Evolutionary conservation across 1,140 invertebrate genomes (phyloP).

Genomic region (Lordiphosa collinella): DNA sequence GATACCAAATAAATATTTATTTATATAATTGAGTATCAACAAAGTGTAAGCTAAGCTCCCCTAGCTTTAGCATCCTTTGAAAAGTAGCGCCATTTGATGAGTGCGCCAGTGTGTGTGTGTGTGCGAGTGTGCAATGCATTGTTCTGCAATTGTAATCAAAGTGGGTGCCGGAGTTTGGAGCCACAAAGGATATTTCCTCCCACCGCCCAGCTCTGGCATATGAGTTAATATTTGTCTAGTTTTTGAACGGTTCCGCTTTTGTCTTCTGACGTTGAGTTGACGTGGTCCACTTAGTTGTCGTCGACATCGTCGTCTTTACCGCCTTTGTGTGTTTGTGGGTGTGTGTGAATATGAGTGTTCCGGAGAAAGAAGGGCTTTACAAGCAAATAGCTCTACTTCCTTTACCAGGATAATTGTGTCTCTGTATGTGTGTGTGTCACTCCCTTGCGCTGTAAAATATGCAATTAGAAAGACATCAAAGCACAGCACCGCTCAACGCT

Average conservation of each 20-base stretch:
- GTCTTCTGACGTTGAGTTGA: constrained; percentile 41
- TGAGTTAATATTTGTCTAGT: constrained; percentile 76
- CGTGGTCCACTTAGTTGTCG: constrained; percentile 43
- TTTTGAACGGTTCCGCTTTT: constrained; percentile 64
- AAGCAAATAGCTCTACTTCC: constrained; percentile 67
- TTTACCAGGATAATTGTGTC: constrained; percentile 46
- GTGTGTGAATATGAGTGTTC: not conserved
- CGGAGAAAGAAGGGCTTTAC: constrained; percentile 16
- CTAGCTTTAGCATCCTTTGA: constrained; percentile 20
- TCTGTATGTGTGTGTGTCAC: constrained; percentile 16
- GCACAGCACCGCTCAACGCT: constrained; percentile 45
- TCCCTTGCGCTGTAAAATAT: constrained; percentile 72
- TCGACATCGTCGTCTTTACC: constrained; percentile 36
- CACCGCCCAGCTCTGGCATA: constrained; percentile 38
- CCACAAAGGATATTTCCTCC: constrained; percentile 14
- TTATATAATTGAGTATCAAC: too few relatives aligned
- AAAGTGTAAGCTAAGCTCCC: too few relatives aligned
- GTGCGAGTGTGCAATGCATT: constrained; percentile 28
- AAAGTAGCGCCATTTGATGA: constrained; percentile 38
- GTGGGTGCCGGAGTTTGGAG: constrained; percentile 6
- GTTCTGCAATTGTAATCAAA: constrained; percentile 41
- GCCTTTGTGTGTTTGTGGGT: constrained; percentile 11
- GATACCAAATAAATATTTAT: too few relatives aligned
- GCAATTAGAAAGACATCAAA: constrained; percentile 77
- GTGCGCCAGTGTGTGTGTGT: not conserved